These are phyloP conservation scores for Charaxes varanes DNA, from an alignment of 1,140 invertebrate genomes.

Conservation along the genomic window DNA sequence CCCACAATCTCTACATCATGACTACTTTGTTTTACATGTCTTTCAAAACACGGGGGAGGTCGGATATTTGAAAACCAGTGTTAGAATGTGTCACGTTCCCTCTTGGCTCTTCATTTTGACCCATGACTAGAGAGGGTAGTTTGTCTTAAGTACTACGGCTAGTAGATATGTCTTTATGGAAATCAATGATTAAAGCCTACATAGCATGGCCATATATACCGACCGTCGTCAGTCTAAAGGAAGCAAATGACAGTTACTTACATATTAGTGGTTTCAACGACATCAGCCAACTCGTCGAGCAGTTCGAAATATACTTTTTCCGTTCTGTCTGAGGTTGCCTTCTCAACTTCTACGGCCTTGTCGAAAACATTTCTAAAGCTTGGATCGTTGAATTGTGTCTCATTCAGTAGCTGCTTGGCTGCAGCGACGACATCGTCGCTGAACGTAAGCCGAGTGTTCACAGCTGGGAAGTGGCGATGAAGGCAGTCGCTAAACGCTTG, in stretches of 20 bases:
- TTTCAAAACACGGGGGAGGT: too few species aligned
- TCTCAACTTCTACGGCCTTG: constrained; percentile 54
- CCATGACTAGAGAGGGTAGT: too few species aligned
- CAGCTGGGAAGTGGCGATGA: constrained; percentile 73
- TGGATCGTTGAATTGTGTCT: constrained; percentile 33
- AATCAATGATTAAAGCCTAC: background rate
- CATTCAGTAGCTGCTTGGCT: constrained; percentile 69
- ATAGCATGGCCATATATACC: background rate
- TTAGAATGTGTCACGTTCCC: too few species aligned
- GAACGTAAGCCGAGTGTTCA: constrained; percentile 76
- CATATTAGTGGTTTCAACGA: constrained; percentile 80
- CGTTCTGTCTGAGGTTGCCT: constrained; percentile 62
- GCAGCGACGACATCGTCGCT: constrained; percentile 69
- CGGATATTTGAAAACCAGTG: constrained; percentile 1
- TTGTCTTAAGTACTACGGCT: too few species aligned
- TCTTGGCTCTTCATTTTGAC: too few species aligned
- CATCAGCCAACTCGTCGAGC: constrained; percentile 77
- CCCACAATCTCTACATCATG: too few species aligned
- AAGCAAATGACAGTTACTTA: too few species aligned
- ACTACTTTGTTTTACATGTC: too few species aligned
- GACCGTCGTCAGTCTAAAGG: too few species aligned
- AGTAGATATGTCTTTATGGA: background rate
- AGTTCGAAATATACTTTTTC: constrained; percentile 77
- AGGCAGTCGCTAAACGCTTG: constrained; percentile 75
- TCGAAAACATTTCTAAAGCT: constrained; percentile 53